These are phyloP conservation scores for Eumeta japonica DNA, from an alignment of 1,140 invertebrate genomes.

Conservation along the genomic window DNA sequence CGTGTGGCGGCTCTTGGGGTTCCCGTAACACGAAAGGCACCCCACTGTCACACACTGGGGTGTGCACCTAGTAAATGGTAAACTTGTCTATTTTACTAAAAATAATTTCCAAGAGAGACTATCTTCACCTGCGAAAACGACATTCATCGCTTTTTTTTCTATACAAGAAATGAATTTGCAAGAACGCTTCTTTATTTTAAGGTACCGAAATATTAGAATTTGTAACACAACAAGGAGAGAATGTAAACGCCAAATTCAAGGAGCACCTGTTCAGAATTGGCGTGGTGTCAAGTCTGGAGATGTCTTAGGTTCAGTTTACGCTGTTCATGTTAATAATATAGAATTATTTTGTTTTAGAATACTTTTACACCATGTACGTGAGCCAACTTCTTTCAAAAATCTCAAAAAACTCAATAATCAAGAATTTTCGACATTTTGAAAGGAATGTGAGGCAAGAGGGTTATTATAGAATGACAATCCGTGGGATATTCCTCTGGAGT, in stretches of 20 bases:
- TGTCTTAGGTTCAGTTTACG: conserved; percentile 18
- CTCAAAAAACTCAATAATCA: conserved; percentile 14
- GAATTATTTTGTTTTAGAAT: conserved; percentile 24
- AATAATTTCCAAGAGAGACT: no score
- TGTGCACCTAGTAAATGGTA: conserved; percentile 18
- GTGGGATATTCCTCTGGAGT: no score
- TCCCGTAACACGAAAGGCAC: no score
- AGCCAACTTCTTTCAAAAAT: no score
- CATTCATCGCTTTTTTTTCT: no score
- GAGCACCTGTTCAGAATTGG: conserved; percentile 15
- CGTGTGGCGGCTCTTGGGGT: no score
- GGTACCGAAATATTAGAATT: no score
- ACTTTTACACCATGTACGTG: conserved; percentile 16
- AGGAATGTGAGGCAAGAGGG: conserved; percentile 15
- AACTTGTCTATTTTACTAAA: no score
- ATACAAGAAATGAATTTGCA: conserved; percentile 19
- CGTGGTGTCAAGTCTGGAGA: no score
- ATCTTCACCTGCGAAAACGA: conserved; percentile 10
- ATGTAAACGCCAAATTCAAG: conserved; percentile 20
- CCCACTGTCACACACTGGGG: conserved; percentile 13
- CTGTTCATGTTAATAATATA: conserved; percentile 18
- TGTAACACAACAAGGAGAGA: no score
- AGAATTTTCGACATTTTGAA: conserved; percentile 15
- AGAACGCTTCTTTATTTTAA: conserved; percentile 16
- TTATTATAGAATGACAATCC: no score